Conservation (phyloP, 1,140 invertebrate species). For the Drosophila asahinai region DNA sequence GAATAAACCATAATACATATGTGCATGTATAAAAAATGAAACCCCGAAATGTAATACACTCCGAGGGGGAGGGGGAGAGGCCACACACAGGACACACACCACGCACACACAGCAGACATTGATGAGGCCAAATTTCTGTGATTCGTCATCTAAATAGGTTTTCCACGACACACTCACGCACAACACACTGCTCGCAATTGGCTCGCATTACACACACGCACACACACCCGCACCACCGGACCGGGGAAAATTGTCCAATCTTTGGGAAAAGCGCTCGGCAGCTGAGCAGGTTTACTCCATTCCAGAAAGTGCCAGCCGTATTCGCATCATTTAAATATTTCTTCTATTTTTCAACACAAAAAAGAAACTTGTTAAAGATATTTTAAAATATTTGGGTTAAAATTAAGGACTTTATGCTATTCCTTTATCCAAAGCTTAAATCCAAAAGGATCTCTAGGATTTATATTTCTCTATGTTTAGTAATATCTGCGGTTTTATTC, state of each 20-base stretch:
- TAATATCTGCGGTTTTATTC: too few relatives aligned
- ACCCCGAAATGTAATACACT: conserved; percentile 80
- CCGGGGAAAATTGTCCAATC: conserved; percentile 42
- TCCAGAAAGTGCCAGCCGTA: not conserved
- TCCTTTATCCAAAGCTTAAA: too few relatives aligned
- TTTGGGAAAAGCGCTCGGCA: conserved; percentile 40
- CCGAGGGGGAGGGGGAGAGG: not conserved
- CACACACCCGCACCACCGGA: conserved; percentile 13
- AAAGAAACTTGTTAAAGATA: not conserved
- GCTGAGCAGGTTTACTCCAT: conserved; percentile 15
- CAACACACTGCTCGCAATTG: conserved; percentile 54
- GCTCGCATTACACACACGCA: conserved; percentile 64
- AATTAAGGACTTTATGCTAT: too few relatives aligned
- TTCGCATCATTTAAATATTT: conserved; percentile 4
- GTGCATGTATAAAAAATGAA: conserved; percentile 44
- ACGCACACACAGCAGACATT: conserved; percentile 58
- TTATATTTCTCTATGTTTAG: too few relatives aligned
- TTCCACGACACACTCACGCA: conserved; percentile 35
- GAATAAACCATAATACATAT: conserved; percentile 20
- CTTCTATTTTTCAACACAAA: not conserved
- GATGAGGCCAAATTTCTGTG: conserved; percentile 82
- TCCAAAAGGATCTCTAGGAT: too few relatives aligned
- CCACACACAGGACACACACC: conserved; percentile 27
- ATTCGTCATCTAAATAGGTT: conserved; percentile 82
- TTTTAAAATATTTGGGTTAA: too few relatives aligned